Evolutionary conservation across 1,140 invertebrate species (phyloP), one percentile per base, ranked within the genome.

Genomic region (Dinothrombium tinctorium): DNA sequence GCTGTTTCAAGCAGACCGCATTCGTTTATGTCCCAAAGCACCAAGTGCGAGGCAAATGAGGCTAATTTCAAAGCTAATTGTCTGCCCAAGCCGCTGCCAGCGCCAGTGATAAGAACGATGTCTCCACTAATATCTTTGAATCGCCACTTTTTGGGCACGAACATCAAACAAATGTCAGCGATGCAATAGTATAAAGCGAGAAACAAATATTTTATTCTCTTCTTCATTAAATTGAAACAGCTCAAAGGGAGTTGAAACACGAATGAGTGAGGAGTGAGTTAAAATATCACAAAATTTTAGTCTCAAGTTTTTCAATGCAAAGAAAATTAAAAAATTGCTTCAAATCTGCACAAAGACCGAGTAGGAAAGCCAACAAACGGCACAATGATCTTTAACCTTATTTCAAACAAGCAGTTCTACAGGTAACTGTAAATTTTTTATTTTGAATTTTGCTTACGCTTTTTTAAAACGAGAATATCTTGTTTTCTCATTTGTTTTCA

Each of bases 121-220:
- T 54, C 46, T 3, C 44, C 44, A 15, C 19, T 20, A 21, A 54
- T 40, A 32, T 45, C 43, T 44, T 54, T 53, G 20, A 21, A 51
- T 45, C 45, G 65, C 45, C 59, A 63, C 12, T 54, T 47, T 28
- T 52, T 50, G 0, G 68, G 68, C 22, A 69, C 47, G 6, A 68
- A 52, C 7, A 43, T 54, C 7, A 64, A 31, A 1, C 67, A 45
- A 5, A 65, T 23, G 0, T 59, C 40, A 38, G 57, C 52, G 0
- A 59, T 2, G 14, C 44, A 29, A 40, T 46, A 35, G 22, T 43
- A 46, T 2, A 46, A 39, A n/a, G 33, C 8, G 2, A 36, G 17
- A 21, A 8, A 29, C 11, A 29, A 15, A 29, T 29, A 11, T 3
- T 29, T n/a, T 15, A 29, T n/a, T 29, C 12, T 2, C 15, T 15